Evolutionary conservation across 2,113 vertebrate species (phyloP), one percentile per base, ranked within the genome.

Genomic region (Rhinolophus sinicus): DNA sequence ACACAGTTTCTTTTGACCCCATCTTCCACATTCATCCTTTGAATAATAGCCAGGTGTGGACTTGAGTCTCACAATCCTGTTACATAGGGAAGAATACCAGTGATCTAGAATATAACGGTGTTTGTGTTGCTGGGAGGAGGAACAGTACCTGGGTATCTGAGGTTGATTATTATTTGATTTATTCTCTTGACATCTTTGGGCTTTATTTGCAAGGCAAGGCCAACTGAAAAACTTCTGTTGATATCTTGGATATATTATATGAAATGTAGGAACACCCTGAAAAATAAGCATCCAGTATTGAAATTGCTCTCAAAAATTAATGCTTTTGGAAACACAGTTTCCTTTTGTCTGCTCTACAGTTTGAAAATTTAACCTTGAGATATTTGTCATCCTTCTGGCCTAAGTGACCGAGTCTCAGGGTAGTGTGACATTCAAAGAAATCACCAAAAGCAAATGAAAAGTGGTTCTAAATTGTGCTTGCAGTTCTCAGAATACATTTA

Each of bases 131-230:
- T 90, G 21, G 1, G 38, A 70, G 38, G 40, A 64, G 33, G 40
- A 75, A 40, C 13, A 30, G 10, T 76, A 19, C 75, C 81, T 93
- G 76, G 28, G 44, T 60, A 40, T 76, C 60, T 38, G 67, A 77
- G 54, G 16, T 50, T 69, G 65, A 21, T 76, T 90, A 62, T 89
- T 77, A 33, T n/a, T 78, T 72, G 30, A 26, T 86, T 30, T 95
- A 44, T 87, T 83, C 50, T 88, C 70, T 92, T 72, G 65, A 73
- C 4, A 76, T 7, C 19, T 70, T 86, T 47, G 11, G 72, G 47
- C 65, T 90, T 84, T 95, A 87, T 75, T 86, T 85, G 82, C 84
- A 80, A 97, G 50, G 30, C 35, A 91, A 93, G 76, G 30, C 62
- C 56, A 72, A 38, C 24, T 92, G 52, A 21, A 88, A 92, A 96